phyloP scores from a whole-genome alignment of 2,113 vertebrate genomes.

The Amphiprion ocellaris region DNA sequence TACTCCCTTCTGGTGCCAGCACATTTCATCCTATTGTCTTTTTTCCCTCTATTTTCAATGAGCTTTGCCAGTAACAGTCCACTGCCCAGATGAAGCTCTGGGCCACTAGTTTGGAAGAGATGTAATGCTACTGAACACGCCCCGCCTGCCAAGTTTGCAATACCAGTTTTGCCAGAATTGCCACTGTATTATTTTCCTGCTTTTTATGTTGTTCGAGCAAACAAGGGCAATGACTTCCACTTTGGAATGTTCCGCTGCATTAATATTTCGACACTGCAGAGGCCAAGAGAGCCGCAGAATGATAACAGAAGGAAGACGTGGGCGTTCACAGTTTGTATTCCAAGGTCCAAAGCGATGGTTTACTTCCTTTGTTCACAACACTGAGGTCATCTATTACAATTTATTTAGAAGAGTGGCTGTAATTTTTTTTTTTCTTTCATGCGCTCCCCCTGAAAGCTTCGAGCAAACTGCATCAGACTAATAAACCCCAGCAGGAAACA shows the following conservation, averaged over 20 bases:
- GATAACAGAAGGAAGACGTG: slow-evolving; percentile 9
- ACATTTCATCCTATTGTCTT: slow-evolving; percentile 76
- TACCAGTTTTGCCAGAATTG: slow-evolving; percentile 57
- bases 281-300: slow-evolving; percentile 22
- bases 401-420: slow-evolving; percentile 8
- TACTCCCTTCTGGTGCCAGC: slow-evolving; percentile 61
- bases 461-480: not conserved
- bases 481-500: slow-evolving; percentile 21
- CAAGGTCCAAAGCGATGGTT: not conserved
- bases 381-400: slow-evolving; percentile 18
- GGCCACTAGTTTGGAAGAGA: slow-evolving; percentile 72
- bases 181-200: slow-evolving; percentile 59
- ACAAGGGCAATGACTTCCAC: slow-evolving; percentile 49
- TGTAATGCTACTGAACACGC: slow-evolving; percentile 41
- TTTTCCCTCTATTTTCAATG: slow-evolving; percentile 21
- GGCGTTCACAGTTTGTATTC: not conserved
- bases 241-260: slow-evolving; percentile 26
- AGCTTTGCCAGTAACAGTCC: slow-evolving; percentile 65
- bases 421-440: slow-evolving; percentile 16
- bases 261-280: slow-evolving; percentile 25
- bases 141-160: slow-evolving; percentile 57
- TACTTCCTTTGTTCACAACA: slow-evolving; percentile 1
- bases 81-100: slow-evolving; percentile 67
- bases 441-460: not conserved
- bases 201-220: slow-evolving; percentile 57